Evolutionary conservation across 2,888 invertebrate genomes (phyloP).

Genomic region (Phania funesta): DNA sequence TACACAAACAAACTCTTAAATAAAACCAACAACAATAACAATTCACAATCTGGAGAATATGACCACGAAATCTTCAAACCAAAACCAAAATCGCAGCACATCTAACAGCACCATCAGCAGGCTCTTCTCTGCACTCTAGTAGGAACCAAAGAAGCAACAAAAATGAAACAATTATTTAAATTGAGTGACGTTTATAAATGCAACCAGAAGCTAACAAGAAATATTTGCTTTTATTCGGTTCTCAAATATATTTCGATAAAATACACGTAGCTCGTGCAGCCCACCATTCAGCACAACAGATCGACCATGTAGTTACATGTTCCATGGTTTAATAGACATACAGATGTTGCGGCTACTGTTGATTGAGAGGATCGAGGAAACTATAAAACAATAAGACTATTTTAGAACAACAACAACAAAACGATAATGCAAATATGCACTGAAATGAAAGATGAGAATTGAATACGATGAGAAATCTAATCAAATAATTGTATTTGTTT

Average conservation of each 20-base stretch:
- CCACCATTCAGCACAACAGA: not conserved
- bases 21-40: conserved; percentile 12
- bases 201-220: conserved; percentile 61
- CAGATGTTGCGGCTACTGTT: conserved; percentile 53
- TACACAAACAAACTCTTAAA: conserved; percentile 48
- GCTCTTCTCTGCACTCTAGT: conserved; percentile 3
- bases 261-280: conserved; percentile 38
- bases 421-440: conserved; percentile 10
- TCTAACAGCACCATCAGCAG: conserved; percentile 13
- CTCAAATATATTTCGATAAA: conserved; percentile 42
- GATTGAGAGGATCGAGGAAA: conserved; percentile 64
- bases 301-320: conserved; percentile 41
- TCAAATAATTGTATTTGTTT: conserved; percentile 53
- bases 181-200: conserved; percentile 65
- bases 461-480: conserved; percentile 9
- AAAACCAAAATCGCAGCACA: conserved; percentile 3
- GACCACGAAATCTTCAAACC: not conserved
- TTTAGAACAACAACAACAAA: not conserved
- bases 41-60: conserved; percentile 8
- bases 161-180: conserved; percentile 26
- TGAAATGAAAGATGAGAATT: not conserved
- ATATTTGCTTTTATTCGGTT: not conserved
- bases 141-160: not conserved
- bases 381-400: conserved; percentile 24
- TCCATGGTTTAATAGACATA: too few relatives aligned